Base-by-base conservation (phyloP, 2,888 invertebrate genomes). In the Creontiades dilutus region DNA sequence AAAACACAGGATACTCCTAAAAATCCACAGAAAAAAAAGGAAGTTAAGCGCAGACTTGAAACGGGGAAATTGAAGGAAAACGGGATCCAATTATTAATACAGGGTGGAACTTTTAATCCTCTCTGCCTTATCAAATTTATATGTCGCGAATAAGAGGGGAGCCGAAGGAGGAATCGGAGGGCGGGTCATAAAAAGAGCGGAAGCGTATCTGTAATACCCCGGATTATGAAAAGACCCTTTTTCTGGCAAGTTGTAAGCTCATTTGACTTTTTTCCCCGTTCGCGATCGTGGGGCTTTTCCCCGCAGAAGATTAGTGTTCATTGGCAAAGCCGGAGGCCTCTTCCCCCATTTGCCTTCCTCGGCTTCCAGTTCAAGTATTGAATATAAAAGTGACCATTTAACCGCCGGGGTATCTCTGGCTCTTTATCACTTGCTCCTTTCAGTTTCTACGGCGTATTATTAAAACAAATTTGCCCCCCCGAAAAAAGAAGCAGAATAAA, bases 211-310 rank as follows among this genome's bases (percentile, higher is more conserved):
- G 61, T 85, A 85, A 85, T 85, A 85, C 85, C 85, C 61, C 61
- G 75, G 86, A 76, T 75, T 86, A 75, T 75, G 47, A 76, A 86
- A 76, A 68, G 76, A 48, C 46, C 85, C 85, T 57, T 86, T 76
- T 86, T 86, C 76, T 68, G 75, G 86, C 75, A 86, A 86, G 86
- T 86, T 76, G 86, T 86, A 86, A 86, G 86, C 86, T 86, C 86
- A 75, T 86, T 76, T 86, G 68, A 76, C 68, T 68, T 86, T 86
- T 86, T 86, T 86, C 28, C 68, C 75, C 47, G 75, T 19, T 37
- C 27, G 57, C 14, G 61, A 85, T 61, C 85, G 85, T 28, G 28
- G 85, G 55, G 68, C 68, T 80, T 80, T 75, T n/a, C 46, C 14
- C 68, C 68, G 61, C 68, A 85, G 68, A 47, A 61, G 85, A 85